Conservation (phyloP, 2,113 vertebrate genomes). For the Mastomys coucha region DNA sequence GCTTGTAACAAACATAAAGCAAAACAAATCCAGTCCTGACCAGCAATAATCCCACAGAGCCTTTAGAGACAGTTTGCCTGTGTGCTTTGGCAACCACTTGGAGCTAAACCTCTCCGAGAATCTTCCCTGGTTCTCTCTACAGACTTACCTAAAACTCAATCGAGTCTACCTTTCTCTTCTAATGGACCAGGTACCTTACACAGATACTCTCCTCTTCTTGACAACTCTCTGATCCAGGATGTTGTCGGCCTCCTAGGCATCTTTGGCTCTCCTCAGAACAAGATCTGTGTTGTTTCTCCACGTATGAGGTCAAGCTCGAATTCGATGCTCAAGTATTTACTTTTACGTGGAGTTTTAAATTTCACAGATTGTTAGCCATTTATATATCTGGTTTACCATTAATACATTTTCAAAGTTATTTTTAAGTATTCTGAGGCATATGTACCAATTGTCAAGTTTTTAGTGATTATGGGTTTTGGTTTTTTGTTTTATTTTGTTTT, state of each 20-base stretch:
- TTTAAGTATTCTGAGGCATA: not conserved
- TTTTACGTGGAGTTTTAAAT: not conserved
- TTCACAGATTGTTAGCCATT: not conserved
- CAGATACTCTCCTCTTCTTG: not conserved
- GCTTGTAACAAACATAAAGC: too few species aligned
- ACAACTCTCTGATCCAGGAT: not conserved
- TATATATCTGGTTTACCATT: not conserved
- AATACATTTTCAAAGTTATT: constrained; percentile 29
- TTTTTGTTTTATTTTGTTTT: not conserved
- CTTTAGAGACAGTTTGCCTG: not conserved
- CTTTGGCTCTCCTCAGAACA: not conserved
- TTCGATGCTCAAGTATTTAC: not conserved
- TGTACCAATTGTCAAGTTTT: not conserved
- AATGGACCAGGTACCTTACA: not conserved
- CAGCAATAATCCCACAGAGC: not conserved
- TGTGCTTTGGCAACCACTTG: not conserved
- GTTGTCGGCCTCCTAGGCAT: not conserved
- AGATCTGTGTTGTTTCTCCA: not conserved
- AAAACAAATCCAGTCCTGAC: too few species aligned
- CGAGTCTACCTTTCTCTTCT: not conserved
- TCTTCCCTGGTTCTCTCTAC: not conserved
- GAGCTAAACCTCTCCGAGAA: not conserved
- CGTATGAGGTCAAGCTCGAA: not conserved
- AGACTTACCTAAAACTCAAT: not conserved
- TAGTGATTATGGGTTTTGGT: not conserved